phyloP scores from a whole-genome alignment of 2,113 vertebrate genomes.

The Anser cygnoides region DNA sequence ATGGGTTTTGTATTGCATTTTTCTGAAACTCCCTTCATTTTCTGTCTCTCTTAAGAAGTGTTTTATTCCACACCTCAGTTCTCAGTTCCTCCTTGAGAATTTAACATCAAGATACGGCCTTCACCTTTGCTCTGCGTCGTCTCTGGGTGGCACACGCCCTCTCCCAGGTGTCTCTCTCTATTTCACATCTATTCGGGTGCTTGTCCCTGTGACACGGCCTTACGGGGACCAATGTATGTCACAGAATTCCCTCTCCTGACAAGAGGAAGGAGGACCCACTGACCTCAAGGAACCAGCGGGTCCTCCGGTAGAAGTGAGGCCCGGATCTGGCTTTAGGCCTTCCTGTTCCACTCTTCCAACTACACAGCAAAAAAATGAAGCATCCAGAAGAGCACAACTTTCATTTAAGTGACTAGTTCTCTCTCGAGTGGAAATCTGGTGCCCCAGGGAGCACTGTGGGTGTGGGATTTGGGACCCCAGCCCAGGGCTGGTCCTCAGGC shows the following conservation, averaged over 20 bases:
- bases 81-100: background rate
- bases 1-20: background rate
- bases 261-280: background rate
- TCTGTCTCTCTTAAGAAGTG: background rate
- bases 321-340: background rate
- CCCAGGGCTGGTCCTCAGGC: background rate
- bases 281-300: background rate
- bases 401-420: background rate
- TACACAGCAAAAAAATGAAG: background rate
- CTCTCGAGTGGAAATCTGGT: background rate
- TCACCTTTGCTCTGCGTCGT: background rate
- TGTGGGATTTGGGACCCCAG: background rate
- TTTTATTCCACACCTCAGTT: background rate
- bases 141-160: background rate
- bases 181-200: background rate
- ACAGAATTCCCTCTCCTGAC: background rate
- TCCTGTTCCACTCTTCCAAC: background rate
- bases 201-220: background rate
- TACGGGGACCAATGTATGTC: background rate
- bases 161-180: background rate
- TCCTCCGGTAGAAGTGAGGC: background rate
- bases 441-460: too few relatives aligned
- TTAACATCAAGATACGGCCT: background rate
- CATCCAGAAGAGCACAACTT: background rate
- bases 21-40: slow-evolving; percentile 17